Conservation (phyloP, 1,140 invertebrate genomes). For the Fopius arisanus region DNA sequence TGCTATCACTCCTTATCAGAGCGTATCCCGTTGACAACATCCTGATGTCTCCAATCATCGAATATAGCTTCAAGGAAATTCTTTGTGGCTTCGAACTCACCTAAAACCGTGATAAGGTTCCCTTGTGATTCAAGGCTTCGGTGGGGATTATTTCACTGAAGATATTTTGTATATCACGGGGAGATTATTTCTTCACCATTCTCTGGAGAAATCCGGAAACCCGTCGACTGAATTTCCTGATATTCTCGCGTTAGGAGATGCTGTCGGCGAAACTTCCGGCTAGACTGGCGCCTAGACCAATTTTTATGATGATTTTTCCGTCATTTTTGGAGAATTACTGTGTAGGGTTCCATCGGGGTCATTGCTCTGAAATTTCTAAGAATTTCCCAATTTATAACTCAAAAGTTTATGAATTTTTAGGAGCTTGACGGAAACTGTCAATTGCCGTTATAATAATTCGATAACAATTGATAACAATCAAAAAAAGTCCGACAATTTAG, state of each 20-base stretch:
- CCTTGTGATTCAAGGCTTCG: background rate
- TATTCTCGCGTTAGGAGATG: background rate
- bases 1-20: slow-evolving; percentile 40
- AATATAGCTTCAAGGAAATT: slow-evolving; percentile 51
- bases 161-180: background rate
- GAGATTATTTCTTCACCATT: slow-evolving; percentile 26
- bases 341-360: no score
- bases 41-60: slow-evolving; percentile 51
- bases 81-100: slow-evolving; percentile 39
- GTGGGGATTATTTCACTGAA: background rate
- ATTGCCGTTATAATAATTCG: no score
- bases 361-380: no score
- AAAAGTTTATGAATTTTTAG: no score
- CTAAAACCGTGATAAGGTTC: slow-evolving; percentile 53
- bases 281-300: slow-evolving; percentile 27
- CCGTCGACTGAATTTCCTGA: slow-evolving; percentile 3
- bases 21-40: slow-evolving; percentile 54
- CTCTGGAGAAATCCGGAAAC: background rate
- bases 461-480: no score
- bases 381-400: no score
- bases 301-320: background rate
- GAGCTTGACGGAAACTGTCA: no score
- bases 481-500: no score
- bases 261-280: slow-evolving; percentile 22
- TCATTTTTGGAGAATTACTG: no score